Conservation (phyloP, 2,797 vertebrate species). For the Myoxocephalus aenaeus region DNA sequence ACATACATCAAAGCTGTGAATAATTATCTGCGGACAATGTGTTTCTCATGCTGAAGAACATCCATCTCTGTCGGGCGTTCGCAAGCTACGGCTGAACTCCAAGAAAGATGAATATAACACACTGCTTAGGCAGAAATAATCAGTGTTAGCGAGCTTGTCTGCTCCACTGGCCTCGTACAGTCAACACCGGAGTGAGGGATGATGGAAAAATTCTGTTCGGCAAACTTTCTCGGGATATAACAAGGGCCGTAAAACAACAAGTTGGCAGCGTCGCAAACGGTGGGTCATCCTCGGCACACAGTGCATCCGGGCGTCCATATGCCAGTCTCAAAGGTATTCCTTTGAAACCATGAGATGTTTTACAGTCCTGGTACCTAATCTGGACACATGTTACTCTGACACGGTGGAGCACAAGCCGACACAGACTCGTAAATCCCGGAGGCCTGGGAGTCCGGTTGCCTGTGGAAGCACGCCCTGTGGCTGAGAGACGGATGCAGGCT, state of each 20-base stretch:
- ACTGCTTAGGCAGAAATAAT: constrained; percentile 59
- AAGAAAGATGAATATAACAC: constrained; percentile 66
- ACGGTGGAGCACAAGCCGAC: constrained; percentile 62
- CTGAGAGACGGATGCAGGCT: constrained; percentile 73
- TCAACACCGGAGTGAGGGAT: constrained; percentile 62
- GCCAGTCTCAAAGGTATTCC: constrained; percentile 55
- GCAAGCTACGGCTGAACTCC: constrained; percentile 31
- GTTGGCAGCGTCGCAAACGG: constrained; percentile 32
- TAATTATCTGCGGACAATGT: constrained; percentile 44
- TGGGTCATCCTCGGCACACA: constrained; percentile 9
- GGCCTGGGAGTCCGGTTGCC: constrained; percentile 63
- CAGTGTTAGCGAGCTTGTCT: constrained; percentile 54
- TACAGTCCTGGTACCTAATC: constrained; percentile 71
- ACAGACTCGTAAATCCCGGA: constrained; percentile 74
- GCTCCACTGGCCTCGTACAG: constrained; percentile 78
- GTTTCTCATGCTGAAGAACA: constrained; percentile 45
- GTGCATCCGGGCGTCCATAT: constrained; percentile 20
- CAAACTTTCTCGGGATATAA: constrained; percentile 60
- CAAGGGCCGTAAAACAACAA: constrained; percentile 43
- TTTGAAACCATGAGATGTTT: constrained; percentile 78
- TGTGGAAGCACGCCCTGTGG: constrained; percentile 61
- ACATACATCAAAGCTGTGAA: constrained; percentile 45
- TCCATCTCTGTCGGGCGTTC: constrained; percentile 50
- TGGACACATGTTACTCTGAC: constrained; percentile 73
- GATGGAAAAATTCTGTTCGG: constrained; percentile 56